A percentile compares a stretch with the other conserved stretches of the same genome.
Conservation (phyloP, 2,113 vertebrate species). For the Caracal caracal region DNA sequence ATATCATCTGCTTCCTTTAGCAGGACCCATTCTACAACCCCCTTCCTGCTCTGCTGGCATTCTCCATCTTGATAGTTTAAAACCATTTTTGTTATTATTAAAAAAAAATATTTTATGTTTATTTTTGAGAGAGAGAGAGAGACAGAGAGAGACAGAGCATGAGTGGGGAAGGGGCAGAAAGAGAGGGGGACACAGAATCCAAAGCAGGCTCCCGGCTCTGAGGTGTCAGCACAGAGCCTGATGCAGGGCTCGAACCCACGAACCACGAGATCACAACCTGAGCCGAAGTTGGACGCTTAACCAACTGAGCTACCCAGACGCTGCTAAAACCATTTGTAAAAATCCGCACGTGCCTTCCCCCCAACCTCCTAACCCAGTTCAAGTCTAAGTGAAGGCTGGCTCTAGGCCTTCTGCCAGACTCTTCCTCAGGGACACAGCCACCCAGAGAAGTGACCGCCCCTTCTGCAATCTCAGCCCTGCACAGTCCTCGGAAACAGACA, state of each 20-base stretch:
- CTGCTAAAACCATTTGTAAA: neutral
- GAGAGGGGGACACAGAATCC: no score
- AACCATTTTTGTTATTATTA: neutral
- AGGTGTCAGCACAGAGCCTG: no score
- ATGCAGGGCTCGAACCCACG: no score
- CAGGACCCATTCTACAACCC: neutral
- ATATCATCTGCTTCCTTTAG: neutral
- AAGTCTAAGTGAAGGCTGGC: neutral
- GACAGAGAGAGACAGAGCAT: no score
- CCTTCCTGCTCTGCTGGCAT: neutral
- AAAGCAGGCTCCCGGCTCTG: no score
- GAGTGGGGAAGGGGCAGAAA: no score
- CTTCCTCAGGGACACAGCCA: neutral
- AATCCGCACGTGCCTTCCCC: neutral
- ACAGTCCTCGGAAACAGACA: neutral
- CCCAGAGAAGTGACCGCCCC: neutral
- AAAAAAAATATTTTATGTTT: no score
- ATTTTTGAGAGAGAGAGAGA: no score
- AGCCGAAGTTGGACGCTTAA: no score
- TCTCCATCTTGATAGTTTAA: neutral
- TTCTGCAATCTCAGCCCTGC: fast-evolving
- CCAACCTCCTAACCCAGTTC: neutral
- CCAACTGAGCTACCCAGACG: no score
- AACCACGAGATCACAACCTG: no score
- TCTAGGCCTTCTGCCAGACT: neutral